Evolutionary conservation across 2,797 vertebrate genomes (phyloP), one percentile per base, ranked within the genome.

Genomic region (Oceanodroma leucorhoa): DNA sequence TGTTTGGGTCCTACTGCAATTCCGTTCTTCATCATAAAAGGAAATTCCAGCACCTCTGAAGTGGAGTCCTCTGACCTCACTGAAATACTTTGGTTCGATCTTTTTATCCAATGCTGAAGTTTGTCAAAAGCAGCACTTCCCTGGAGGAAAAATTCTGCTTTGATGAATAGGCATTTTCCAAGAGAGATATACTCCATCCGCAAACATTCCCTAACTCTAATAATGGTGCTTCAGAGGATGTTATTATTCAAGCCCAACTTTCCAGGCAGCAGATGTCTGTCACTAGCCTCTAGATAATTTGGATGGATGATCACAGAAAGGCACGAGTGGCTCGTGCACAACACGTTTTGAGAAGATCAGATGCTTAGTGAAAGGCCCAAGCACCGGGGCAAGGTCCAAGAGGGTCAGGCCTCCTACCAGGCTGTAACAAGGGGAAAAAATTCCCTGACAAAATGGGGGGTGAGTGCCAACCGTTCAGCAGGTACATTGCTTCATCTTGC

Each of bases 31-130:
- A 78, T 83, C 34, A 32, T 11, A 48, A 93, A 83, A 91, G 90
- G 93, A 95, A 96, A 95, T 95, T 94, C 90, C 88, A 90, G 40
- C 45, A 70, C 11, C 51, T 55, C 83, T 29, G 61, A 82, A 93
- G 53, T 57, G 66, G 24, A 72, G 80, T 66, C 65, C 76, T 87
- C 66, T 95, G 90, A 87, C 81, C 86, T 93, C 75, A 51, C 27
- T 17, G 73, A 83, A 89, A 94, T 69, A 76, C 40, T 87, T 81
- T 70, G 34, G 43, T 77, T 93, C 23, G 0, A 84, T 43, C 36
- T 22, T 69, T 95, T 72, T 76, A 83, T 67, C 48, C 71, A 13
- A 0, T 10, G 41, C 48, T 82, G 75, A 90, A 54, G 50, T 83
- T 67, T 73, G 78, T 77, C 86, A 84, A 77, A 93, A 91, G 72